Conservation (phyloP, 2,113 vertebrate genomes). For the Cardinalis cardinalis region DNA sequence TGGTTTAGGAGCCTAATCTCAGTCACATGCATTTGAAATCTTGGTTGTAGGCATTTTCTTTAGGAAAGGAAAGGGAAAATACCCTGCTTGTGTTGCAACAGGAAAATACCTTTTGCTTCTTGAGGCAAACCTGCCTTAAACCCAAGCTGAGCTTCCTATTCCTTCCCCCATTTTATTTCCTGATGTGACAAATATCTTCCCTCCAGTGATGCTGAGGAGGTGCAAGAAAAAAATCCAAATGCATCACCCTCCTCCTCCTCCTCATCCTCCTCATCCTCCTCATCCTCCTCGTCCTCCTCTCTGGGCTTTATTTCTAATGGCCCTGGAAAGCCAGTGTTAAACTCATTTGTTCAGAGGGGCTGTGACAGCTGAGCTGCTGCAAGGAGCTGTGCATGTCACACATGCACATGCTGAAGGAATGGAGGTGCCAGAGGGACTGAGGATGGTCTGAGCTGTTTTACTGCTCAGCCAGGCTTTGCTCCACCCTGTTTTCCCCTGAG, state of each 20-base stretch:
- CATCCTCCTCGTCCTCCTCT: neutral
- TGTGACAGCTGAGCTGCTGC: neutral
- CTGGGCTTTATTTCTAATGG: neutral
- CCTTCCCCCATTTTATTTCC: neutral
- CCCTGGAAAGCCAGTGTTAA: neutral
- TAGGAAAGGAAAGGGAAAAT: neutral
- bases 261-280: neutral
- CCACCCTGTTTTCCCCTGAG: neutral
- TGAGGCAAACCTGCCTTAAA: neutral
- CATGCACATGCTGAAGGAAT: neutral
- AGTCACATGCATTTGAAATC: neutral
- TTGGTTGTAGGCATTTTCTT: neutral
- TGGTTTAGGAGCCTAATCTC: neutral
- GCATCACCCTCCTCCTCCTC: neutral
- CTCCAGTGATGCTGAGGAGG: neutral
- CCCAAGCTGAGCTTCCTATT: neutral
- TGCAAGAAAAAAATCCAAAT: neutral
- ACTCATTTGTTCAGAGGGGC: neutral
- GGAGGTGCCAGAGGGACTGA: neutral
- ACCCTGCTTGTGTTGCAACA: neutral
- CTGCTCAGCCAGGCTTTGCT: neutral
- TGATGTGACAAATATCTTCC: neutral
- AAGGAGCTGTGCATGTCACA: neutral
- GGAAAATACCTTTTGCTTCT: neutral
- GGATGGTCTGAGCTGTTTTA: neutral